Percentiles rank a stretch among this genome's conserved stretches.
Conservation (phyloP, 2,888 invertebrate species). For the Lithophane socia region DNA sequence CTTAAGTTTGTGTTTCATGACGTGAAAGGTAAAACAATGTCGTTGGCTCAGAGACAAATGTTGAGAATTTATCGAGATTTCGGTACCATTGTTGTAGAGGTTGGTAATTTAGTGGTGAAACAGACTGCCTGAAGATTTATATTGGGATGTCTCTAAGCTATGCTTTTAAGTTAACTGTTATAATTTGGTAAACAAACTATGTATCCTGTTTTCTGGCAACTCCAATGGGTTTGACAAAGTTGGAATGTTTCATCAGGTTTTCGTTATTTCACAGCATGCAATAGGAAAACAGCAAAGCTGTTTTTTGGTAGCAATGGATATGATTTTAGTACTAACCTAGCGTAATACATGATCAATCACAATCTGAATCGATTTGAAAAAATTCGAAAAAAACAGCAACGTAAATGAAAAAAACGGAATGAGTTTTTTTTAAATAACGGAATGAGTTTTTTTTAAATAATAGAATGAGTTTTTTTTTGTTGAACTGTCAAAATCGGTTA, state of each 20-base stretch:
- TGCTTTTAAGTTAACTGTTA: conserved; percentile 17
- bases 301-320: neutral
- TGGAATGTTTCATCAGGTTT: no score
- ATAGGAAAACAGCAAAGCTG: no score
- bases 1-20: conserved; percentile 59
- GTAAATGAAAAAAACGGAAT: no score
- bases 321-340: neutral
- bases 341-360: no score
- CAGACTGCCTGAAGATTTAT: conserved; percentile 24
- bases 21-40: conserved; percentile 55
- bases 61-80: conserved; percentile 53
- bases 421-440: no score
- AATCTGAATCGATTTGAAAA: no score
- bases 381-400: no score
- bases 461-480: no score
- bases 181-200: neutral
- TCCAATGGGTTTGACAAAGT: no score
- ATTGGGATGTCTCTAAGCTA: conserved; percentile 28
- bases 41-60: conserved; percentile 49
- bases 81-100: conserved; percentile 27
- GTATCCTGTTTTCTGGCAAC: no score
- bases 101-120: conserved; percentile 37
- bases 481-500: no score
- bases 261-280: neutral
- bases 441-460: no score